phyloP scores from a whole-genome alignment of 2,113 vertebrate genomes.

The Elephas maximus region DNA sequence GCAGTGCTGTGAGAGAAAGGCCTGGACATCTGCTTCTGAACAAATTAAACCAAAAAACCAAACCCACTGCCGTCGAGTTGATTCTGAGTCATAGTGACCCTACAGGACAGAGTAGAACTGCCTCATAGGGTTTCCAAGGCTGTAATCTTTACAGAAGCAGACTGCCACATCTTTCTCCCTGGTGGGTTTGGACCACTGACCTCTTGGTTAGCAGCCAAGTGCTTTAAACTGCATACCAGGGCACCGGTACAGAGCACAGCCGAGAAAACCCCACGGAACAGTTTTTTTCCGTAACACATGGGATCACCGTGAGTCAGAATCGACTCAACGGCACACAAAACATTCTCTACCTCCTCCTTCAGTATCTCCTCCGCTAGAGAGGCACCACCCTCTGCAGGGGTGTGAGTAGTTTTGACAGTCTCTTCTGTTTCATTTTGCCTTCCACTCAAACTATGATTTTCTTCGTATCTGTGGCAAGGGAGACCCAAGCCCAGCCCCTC shows the following conservation, averaged over 20 bases:
- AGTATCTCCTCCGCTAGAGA: not conserved
- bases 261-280: not conserved
- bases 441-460: not conserved
- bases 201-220: not conserved
- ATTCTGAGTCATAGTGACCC: not conserved
- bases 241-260: not conserved
- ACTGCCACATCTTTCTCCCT: not conserved
- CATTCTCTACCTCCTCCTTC: not conserved
- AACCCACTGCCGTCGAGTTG: not conserved
- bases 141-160: not conserved
- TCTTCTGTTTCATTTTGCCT: not conserved
- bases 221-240: not conserved
- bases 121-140: not conserved
- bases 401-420: not conserved
- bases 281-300: not conserved
- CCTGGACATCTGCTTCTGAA: not conserved
- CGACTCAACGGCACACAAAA: not conserved
- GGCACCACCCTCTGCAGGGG: not conserved
- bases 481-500: not conserved
- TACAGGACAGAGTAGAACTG: not conserved
- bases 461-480: not conserved
- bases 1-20: not conserved
- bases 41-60: not conserved
- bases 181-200: not conserved
- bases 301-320: not conserved